phyloP scores from a whole-genome alignment of 2,797 vertebrate genomes.

The Mus caroli region DNA sequence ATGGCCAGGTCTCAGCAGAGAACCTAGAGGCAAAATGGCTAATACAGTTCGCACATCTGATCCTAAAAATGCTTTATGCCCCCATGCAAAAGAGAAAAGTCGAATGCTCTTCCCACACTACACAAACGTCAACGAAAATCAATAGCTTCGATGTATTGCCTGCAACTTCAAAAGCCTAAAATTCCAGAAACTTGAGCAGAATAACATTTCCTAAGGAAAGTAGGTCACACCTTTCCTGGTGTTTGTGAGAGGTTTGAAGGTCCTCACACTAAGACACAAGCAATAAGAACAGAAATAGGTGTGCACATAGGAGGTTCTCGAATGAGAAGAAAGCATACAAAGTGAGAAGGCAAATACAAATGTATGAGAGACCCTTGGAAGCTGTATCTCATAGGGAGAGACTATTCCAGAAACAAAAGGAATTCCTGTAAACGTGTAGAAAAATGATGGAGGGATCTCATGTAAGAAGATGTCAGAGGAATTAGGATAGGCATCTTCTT shows the following conservation, averaged over 20 bases:
- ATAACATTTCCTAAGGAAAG: not conserved
- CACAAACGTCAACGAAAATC: not conserved
- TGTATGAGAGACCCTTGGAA: not conserved
- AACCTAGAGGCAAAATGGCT: not conserved
- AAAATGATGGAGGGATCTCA: not conserved
- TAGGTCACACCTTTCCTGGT: not conserved
- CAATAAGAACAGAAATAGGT: not conserved
- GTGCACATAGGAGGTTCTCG: not conserved
- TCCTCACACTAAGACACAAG: not conserved
- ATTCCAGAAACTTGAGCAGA: not conserved
- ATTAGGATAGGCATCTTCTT: not conserved
- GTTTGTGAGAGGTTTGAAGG: not conserved
- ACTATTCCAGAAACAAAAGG: not conserved
- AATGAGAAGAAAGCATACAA: not conserved
- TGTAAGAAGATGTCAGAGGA: not conserved
- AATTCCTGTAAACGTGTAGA: not conserved
- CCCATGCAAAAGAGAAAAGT: not conserved
- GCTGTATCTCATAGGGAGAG: not conserved
- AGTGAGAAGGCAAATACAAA: not conserved
- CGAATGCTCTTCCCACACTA: not conserved
- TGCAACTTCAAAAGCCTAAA: not conserved
- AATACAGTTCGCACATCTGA: not conserved
- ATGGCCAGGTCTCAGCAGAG: not conserved
- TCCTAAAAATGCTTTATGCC: not conserved
- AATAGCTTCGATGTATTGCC: not conserved